phyloP scores from a whole-genome alignment of 92 coral and sea anemone species.

The Heliopora coerulea region DNA sequence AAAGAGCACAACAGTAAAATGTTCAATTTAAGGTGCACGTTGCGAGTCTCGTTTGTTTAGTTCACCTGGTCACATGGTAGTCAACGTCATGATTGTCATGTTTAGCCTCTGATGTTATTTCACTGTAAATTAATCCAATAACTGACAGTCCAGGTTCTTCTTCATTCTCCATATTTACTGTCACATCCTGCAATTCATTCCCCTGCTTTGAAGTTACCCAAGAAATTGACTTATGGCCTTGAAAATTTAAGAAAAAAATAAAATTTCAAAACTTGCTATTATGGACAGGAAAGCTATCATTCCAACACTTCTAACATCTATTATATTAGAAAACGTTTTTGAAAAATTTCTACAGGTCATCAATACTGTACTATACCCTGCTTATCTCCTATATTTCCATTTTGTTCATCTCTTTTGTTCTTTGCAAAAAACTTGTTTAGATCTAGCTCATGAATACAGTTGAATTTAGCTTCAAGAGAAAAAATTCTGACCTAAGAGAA shows the following conservation, averaged over 20 bases:
- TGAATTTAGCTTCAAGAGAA: conserved; percentile 12
- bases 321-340: too few species aligned
- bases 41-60: too few species aligned
- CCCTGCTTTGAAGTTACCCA: too few species aligned
- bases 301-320: too few species aligned
- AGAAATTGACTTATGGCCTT: too few species aligned
- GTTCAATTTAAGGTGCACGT: too few species aligned
- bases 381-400: background rate
- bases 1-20: too few species aligned
- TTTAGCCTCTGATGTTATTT: background rate
- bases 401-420: background rate
- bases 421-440: conserved; percentile 13
- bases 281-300: too few species aligned
- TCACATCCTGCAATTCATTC: too few species aligned
- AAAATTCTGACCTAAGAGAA: conserved; percentile 23
- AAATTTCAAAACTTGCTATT: background rate
- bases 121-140: conserved; percentile 7
- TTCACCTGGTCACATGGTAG: conserved; percentile 37
- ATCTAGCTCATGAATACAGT: conserved; percentile 20
- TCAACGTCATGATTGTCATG: background rate
- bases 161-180: background rate
- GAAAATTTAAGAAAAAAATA: background rate
- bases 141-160: conserved; percentile 38
- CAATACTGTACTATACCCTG: too few species aligned
- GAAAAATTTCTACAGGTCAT: too few species aligned